Evolutionary conservation across 2,113 vertebrate genomes (phyloP), one percentile per base, ranked within the genome.

Genomic region (Pontoporia blainvillei): DNA sequence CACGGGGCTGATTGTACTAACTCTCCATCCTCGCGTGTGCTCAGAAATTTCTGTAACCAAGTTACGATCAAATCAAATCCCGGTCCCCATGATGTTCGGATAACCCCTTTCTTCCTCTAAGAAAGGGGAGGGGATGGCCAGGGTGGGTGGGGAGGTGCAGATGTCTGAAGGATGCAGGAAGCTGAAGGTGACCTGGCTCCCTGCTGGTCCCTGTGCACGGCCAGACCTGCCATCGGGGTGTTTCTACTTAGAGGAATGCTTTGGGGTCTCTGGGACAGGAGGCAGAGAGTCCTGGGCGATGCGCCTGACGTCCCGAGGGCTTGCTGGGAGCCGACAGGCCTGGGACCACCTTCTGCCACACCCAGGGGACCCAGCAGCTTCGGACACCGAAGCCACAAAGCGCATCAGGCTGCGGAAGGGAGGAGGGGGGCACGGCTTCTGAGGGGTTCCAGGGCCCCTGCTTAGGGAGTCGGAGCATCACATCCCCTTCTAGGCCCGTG

Each of bases 1-100:
- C n/a, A 1, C 0, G 5, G 72, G 29, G 31, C 17, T 44, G 21
- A 0, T 0, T 3, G n/a, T 8, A 20, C 25, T 4, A 6, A 31
- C 17, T 69, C 49, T 71, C 36, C 85, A 1, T 21, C 44, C 25
- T 84, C 5, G 6, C 0, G 4, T 31, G 23, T 15, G 13, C 13
- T 31, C 31, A 54, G 59, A 20, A 12, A 41, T 49, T 66, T 76
- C 61, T 49, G 2, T 2, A 31, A 23, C 62, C 4, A 9, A 46
- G 9, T 90, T 41, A 52, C 36, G 76, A 23, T 17, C 12, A 31
- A 88, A 29, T 14, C 72, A 84, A 71, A 44, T n/a, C 71, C 20
- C 12, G 18, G 39, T n/a, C 54, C 15, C 20, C 5, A 0, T 11
- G 23, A 46, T 67, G 27, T 39, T 44, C 13, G 5, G 44, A 6